Base-by-base conservation (phyloP, 2,797 vertebrate genomes). In the Cryptoprocta ferox region DNA sequence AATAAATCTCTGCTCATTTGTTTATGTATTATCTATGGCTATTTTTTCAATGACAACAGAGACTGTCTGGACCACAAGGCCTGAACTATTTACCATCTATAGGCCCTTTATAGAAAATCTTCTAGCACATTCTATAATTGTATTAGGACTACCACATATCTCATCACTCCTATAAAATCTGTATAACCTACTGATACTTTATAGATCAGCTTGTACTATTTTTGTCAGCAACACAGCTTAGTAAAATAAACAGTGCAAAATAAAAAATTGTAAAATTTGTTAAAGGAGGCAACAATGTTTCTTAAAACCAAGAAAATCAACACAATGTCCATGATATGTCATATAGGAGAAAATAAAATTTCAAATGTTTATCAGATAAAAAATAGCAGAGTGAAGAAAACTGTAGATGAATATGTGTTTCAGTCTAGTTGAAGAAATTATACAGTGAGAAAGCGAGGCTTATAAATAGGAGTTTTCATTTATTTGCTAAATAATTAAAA, bases 221-320 rank as follows among this genome's bases (percentile, higher is more conserved):
- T 88, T 84, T 75, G 19, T 92, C 50, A 80, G 75, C 35, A 0
- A 0, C 10, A 71, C 19, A 92, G 9, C 63, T 94, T 76, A 70
- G 48, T 84, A 94, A 96, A 84, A 90, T 48, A 92, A 92, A 63
- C 32, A 53, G 24, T 0, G 0, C 30, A 93, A 16, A 56, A 70
- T 93, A 85, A 45, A 37, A 7, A 0, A 48, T 39, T 85, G 53
- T 87, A 98, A 95, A 95, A 56, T 66, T 3, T 75, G 94, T 92
- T 82, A 42, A 68, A 73, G n/a, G 59, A 76, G 59, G 35, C 5
- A 84, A 94, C 91, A 89, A 26, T 78, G 13, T 71, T 63, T 87
- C 50, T 79, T 73, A 45, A 53, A 96, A 70, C 3, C 0, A 97
- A 92, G 42, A 83, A 98, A 98, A 93, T 65, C 90, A 95, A 88